phyloP scores from a whole-genome alignment of 2,797 vertebrate species.

The Sebastes elongatus region DNA sequence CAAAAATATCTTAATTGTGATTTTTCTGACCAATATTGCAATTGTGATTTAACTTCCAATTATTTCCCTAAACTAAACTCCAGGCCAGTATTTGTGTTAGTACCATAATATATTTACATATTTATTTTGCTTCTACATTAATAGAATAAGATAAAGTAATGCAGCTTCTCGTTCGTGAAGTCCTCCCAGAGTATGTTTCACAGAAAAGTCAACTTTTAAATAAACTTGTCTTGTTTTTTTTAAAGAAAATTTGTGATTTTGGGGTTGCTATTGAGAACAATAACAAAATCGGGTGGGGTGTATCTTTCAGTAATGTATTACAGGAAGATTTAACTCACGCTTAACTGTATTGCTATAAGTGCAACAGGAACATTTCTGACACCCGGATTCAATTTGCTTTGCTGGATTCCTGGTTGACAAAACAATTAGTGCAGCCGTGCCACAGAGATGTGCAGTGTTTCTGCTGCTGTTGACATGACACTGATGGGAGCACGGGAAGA shows the following conservation, averaged over 20 bases:
- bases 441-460: constrained; percentile 26
- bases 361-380: constrained; percentile 16
- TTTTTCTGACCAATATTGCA: neutral
- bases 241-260: neutral
- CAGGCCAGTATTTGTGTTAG: neutral
- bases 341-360: neutral
- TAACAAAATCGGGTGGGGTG: neutral
- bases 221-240: neutral
- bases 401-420: constrained; percentile 48
- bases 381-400: constrained; percentile 47
- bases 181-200: neutral
- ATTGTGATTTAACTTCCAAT: neutral
- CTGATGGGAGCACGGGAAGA: constrained; percentile 11
- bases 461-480: constrained; percentile 37
- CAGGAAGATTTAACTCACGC: neutral
- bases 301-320: neutral
- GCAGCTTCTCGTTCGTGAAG: neutral
- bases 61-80: neutral
- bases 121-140: neutral
- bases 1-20: neutral
- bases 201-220: neutral
- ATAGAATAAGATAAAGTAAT: neutral
- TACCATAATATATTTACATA: neutral
- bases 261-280: neutral
- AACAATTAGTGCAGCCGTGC: constrained; percentile 61